Base-by-base conservation (phyloP, 2,113 vertebrate species). In the Brachypodius melanocephalos region DNA sequence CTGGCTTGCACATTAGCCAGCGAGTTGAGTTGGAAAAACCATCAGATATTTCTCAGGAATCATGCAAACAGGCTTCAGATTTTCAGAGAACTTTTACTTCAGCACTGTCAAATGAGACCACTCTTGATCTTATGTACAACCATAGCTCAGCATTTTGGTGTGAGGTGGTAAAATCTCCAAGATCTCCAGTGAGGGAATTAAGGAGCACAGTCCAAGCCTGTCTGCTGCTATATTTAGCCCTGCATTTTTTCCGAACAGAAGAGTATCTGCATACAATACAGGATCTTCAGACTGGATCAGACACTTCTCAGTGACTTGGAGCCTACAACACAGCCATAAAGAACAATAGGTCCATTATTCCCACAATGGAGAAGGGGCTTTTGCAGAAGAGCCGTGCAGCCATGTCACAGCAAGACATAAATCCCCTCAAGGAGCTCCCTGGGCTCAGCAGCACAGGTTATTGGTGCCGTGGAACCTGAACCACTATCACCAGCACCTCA, bases 401-500 rank as follows among this genome's bases (percentile, higher is more conserved):
- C 26, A 17, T 8, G 8, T 17, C 71, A 34, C 34, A 55, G 14
- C 8, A 75, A 87, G 77, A 84, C 0, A 0, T 40, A 76, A 76
- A 91, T 34, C 14, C 17, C 54, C 8, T 5, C 21, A 43, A 58
- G 31, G 28, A 75, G 20, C 14, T 43, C n/a, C 4, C 4, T 40
- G 19, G 26, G 16, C 4, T 1, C 2, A 12, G 40, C 3, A 2
- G 26, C 40, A 34, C 25, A 54, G 48, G 21, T 49, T 82, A 21
- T 24, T 3, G 1, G 19, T 45, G 52, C 13, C 13, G 11, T 28
- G 34, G 55, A 49, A 31, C 29, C 25, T 0, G 0, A 52, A 29
- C 32, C 42, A 29, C 38, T 57, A 63, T 10, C 15, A 63, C 6
- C 52, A 72, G 34, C 57, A 63, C 24, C 20, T 55, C 2, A 1